Evolutionary conservation across 1,140 invertebrate species (phyloP), one percentile per base, ranked within the genome.

Genomic region (Drosophila cardini): DNA sequence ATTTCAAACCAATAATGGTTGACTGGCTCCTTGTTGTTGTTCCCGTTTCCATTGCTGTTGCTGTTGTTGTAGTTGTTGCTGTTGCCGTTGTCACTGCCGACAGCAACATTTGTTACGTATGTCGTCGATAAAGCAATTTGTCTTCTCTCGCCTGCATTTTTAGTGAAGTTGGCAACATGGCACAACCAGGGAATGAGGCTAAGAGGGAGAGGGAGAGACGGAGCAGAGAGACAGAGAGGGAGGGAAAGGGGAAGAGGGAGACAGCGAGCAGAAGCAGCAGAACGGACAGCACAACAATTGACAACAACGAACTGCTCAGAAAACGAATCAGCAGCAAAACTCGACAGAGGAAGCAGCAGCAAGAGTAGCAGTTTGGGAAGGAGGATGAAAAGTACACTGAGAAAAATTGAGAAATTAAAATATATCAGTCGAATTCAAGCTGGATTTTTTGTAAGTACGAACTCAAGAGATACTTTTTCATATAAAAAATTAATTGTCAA

Each of bases 41-140:
- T 30, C 16, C 45, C 13, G 4, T 36, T 40, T 7, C 34, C 15
- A 16, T 55, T 36, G 56, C n/a, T 48, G 69, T 52, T 10, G 64
- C 40, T 62, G 58, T 68, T 56, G 36, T 32, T 34, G 60, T 61
- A 53, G 60, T 18, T 61, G 61, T 50, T 61, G 73, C 16, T 60
- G 65, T 58, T 72, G 83, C 64, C 75, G 84, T 87, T 87, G 84
- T 87, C 84, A 89, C 64, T 89, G 84, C 84, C 84, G 84, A 87
- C 84, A 89, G 84, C 84, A 89, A 87, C 84, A 87, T 87, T 87
- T 87, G 84, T 87, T 87, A 87, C 84, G 84, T 89, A 89, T 89
- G 84, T 89, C 80, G 85, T 89, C 85, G 84, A 89, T 89, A 89
- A 89, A 89, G 84, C 84, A 89, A 89, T 89, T 89, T 89, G 85